Evolutionary conservation across 2,113 vertebrate genomes (phyloP), one percentile per base, ranked within the genome.

Genomic region (Ageneiosus marmoratus): DNA sequence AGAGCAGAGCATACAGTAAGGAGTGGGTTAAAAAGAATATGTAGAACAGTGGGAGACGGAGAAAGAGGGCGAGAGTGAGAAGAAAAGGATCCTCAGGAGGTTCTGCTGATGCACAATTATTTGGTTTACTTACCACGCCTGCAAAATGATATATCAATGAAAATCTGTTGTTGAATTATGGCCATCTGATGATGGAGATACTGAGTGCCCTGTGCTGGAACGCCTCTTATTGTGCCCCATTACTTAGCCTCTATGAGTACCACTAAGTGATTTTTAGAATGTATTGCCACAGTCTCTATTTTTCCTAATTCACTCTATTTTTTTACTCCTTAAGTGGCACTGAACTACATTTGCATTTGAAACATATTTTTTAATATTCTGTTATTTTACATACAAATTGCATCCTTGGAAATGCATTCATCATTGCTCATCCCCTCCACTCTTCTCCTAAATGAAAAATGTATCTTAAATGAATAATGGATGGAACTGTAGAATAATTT

Each of bases 361-460:
- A 94, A 94, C 91, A 93, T 93, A 93, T 94, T 93, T 88, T 94
- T 92, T 93, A 95, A 94, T 94, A 91, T 94, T 94, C 89, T 94
- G 92, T 94, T 95, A 94, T 94, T 94, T 94, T 95, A 93, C 94
- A 95, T 95, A 94, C 92, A 94, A 94, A 95, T 95, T 94, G 93
- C 93, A 93, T 94, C 91, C 92, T 87, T 89, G 91, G 91, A 91
- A 82, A 92, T 88, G 91, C 93, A 94, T 94, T 94, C 91, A 94
- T 94, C 92, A 94, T 91, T 90, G 92, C 92, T 91, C 91, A 93
- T 93, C 93, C 91, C 89, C 92, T 91, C 88, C 91, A 91, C 89
- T 91, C 91, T 89, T 88, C 90, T 91, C 89, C 90, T 94, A 94
- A 94, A 94, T 94, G 91, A 93, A 94, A 94, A 93, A 93, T 93